These are phyloP conservation scores for Elysia crispata DNA, from an alignment of 2,888 invertebrate genomes.

Conservation along the genomic window DNA sequence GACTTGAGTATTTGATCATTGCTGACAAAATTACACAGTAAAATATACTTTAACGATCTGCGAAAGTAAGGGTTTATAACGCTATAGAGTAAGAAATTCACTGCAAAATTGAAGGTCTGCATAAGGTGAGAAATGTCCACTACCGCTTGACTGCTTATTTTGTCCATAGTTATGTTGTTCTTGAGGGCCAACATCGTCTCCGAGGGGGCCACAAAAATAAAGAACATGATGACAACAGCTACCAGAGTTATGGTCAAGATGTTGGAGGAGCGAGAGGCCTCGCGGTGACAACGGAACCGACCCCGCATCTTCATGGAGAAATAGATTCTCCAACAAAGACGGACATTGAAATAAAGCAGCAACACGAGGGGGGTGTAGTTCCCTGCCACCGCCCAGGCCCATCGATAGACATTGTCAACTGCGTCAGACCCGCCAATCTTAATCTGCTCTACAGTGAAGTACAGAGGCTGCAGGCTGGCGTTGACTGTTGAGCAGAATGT, in stretches of 20 bases:
- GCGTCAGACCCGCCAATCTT: not conserved
- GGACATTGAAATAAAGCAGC: conserved; percentile 71
- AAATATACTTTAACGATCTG: conserved; percentile 79
- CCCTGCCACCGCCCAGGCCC: conserved; percentile 69
- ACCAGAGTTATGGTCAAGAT: conserved; percentile 73
- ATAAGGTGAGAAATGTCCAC: conserved; percentile 83
- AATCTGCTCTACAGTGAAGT: not conserved
- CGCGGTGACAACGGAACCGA: conserved; percentile 56
- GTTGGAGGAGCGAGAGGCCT: conserved; percentile 58
- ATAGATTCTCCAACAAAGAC: conserved; percentile 70
- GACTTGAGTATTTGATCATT: conserved; percentile 49
- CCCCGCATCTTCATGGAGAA: conserved; percentile 67
- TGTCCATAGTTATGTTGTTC: conserved; percentile 60
- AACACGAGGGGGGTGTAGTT: conserved; percentile 70
- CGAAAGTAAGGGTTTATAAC: conserved; percentile 88
- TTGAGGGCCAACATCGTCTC: conserved; percentile 67
- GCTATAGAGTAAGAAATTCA: conserved; percentile 88
- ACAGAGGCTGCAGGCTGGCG: not conserved
- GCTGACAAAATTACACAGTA: conserved; percentile 59
- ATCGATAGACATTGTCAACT: conserved; percentile 64
- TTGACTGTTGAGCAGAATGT: not conserved
- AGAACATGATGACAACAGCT: conserved; percentile 74
- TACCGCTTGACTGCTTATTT: conserved; percentile 67
- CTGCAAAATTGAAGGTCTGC: conserved; percentile 87
- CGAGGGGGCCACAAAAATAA: conserved; percentile 73